Conservation (phyloP, 2,113 vertebrate species). For the Sturnus vulgaris region DNA sequence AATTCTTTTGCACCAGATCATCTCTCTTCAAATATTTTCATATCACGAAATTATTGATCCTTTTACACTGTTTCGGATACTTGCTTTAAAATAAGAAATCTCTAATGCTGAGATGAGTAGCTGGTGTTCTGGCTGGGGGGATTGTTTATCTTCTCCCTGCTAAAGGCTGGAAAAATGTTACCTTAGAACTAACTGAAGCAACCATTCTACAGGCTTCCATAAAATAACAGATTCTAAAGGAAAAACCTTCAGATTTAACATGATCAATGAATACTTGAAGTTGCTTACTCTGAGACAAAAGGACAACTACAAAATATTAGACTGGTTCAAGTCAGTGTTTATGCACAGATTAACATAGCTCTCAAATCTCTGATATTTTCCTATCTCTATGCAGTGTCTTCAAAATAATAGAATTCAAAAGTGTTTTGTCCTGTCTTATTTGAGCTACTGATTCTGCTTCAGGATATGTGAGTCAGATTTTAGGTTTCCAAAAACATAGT, state of each 20-base stretch:
- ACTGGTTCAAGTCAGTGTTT: neutral
- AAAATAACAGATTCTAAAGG: neutral
- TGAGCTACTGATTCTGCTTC: neutral
- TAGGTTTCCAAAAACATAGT: neutral
- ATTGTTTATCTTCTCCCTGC: neutral
- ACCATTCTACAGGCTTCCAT: neutral
- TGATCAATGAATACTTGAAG: neutral
- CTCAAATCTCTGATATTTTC: neutral
- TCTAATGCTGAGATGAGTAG: neutral
- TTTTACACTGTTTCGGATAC: neutral
- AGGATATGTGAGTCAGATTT: neutral
- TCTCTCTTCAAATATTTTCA: neutral
- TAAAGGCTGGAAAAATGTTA: neutral
- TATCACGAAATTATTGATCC: neutral
- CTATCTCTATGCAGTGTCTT: neutral
- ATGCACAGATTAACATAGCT: neutral
- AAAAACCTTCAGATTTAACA: neutral
- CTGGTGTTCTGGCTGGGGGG: neutral
- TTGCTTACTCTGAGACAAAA: neutral
- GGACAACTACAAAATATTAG: neutral
- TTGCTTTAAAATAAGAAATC: neutral
- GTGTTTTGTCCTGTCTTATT: neutral
- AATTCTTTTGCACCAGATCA: neutral
- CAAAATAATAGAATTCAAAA: neutral
- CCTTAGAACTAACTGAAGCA: neutral